Percentiles rank a stretch among this genome's conserved stretches.
Conservation (phyloP, 2,113 vertebrate genomes). For the Fukomys damarensis region DNA sequence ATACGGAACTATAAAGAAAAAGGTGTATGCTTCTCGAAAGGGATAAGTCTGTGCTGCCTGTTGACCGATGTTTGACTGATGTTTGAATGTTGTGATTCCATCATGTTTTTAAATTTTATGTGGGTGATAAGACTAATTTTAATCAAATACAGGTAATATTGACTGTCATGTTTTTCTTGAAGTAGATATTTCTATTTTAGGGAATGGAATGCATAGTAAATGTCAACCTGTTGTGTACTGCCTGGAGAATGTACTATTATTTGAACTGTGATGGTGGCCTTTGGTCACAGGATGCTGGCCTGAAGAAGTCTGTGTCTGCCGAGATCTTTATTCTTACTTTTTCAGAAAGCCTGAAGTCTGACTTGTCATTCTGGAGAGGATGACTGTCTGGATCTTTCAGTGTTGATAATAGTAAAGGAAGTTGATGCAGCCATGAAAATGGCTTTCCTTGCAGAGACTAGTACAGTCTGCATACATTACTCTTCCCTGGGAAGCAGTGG, state of each 20-base stretch:
- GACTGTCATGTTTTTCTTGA: background rate
- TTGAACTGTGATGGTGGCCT: background rate
- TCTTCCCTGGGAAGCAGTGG: slow-evolving; percentile 28
- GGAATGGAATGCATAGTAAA: background rate
- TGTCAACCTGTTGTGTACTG: background rate
- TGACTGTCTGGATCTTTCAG: slow-evolving; percentile 54
- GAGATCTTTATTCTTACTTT: slow-evolving; percentile 37
- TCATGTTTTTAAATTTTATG: slow-evolving; percentile 35
- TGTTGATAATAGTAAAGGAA: slow-evolving; percentile 59
- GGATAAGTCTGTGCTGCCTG: background rate
- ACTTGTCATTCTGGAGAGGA: background rate
- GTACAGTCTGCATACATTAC: slow-evolving; percentile 6
- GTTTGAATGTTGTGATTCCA: background rate
- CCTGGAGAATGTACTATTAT: background rate
- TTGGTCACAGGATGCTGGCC: background rate
- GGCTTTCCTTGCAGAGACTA: slow-evolving; percentile 45
- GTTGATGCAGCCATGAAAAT: slow-evolving; percentile 58
- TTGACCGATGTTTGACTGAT: background rate
- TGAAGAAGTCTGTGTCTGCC: background rate
- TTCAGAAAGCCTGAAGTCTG: background rate
- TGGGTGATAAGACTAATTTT: background rate
- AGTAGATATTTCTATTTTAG: background rate
- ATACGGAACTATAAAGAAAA: background rate
- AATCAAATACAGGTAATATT: background rate
- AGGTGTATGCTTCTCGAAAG: background rate